A percentile compares a stretch with the other conserved stretches of the same genome.
Conservation (phyloP, 2,797 vertebrate genomes). For the Amniataba percoides region DNA sequence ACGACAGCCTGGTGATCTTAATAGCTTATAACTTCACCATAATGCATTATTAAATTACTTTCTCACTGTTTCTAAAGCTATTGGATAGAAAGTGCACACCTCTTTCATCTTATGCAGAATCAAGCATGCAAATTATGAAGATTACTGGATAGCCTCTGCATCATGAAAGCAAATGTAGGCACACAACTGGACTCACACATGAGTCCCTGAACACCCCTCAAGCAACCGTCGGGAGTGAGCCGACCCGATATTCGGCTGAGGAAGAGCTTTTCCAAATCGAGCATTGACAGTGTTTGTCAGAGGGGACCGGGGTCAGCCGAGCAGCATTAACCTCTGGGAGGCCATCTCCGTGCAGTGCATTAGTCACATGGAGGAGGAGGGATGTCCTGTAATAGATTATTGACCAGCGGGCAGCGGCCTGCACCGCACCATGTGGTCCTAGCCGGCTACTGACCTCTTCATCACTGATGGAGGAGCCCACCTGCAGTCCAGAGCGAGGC, state of each 20-base stretch:
- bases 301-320: conserved; percentile 77
- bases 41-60: neutral
- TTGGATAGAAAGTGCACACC: neutral
- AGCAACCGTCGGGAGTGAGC: conserved; percentile 10
- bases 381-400: conserved; percentile 87
- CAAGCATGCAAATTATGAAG: neutral
- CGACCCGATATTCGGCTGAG: conserved; percentile 57
- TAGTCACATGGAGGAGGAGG: conserved; percentile 82
- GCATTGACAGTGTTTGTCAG: conserved; percentile 80
- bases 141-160: conserved; percentile 1
- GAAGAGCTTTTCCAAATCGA: conserved; percentile 63
- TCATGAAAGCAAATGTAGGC: conserved; percentile 4
- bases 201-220: conserved; percentile 31
- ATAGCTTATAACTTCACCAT: neutral
- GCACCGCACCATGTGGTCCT: conserved; percentile 79
- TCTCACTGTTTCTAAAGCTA: neutral
- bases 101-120: neutral
- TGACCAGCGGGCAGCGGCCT: conserved; percentile 82
- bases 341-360: conserved; percentile 81
- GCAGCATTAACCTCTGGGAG: conserved; percentile 84
- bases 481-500: conserved; percentile 66
- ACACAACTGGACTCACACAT: conserved; percentile 6
- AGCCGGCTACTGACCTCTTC: conserved; percentile 83
- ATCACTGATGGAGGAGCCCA: conserved; percentile 78
- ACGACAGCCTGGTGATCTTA: neutral